These are phyloP conservation scores for Phortica variegata DNA, from an alignment of 1,140 invertebrate species.

Conservation along the genomic window DNA sequence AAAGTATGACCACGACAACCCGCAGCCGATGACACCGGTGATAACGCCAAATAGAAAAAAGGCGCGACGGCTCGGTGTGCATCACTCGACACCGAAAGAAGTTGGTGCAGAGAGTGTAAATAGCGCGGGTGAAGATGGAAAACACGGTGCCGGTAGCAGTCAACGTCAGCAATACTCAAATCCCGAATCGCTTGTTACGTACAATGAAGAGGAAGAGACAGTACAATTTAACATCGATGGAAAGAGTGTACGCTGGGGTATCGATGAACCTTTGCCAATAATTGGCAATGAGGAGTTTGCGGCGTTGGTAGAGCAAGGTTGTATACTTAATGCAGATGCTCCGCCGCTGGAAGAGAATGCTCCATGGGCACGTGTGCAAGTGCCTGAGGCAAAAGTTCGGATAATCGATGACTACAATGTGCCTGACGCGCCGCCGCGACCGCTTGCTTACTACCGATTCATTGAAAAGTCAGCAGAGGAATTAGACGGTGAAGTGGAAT, in stretches of 20 bases:
- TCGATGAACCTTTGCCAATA: slow-evolving; percentile 65
- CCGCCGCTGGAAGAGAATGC: slow-evolving; percentile 61
- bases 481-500: slow-evolving; percentile 91
- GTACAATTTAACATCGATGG: slow-evolving; percentile 84
- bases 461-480: slow-evolving; percentile 95
- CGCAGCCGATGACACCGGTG: slow-evolving; percentile 59
- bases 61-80: slow-evolving; percentile 56
- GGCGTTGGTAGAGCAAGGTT: slow-evolving; percentile 55
- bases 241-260: slow-evolving; percentile 61
- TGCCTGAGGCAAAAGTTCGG: slow-evolving; percentile 83
- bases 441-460: slow-evolving; percentile 83
- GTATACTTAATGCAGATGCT: slow-evolving; percentile 59
- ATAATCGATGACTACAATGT: slow-evolving; percentile 77
- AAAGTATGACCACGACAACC: slow-evolving; percentile 79
- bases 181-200: slow-evolving; percentile 58
- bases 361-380: slow-evolving; percentile 62
- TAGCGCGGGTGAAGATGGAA: slow-evolving; percentile 11
- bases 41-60: slow-evolving; percentile 59
- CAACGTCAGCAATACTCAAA: slow-evolving; percentile 11
- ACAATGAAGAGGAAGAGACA: slow-evolving; percentile 66
- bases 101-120: slow-evolving; percentile 14
- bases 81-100: slow-evolving; percentile 44
- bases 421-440: slow-evolving; percentile 75
- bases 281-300: slow-evolving; percentile 67
- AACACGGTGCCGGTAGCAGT: slow-evolving; percentile 9